These are phyloP conservation scores for Pristionchus pacificus DNA, from an alignment of 1,140 invertebrate species.

Conservation along the genomic window DNA sequence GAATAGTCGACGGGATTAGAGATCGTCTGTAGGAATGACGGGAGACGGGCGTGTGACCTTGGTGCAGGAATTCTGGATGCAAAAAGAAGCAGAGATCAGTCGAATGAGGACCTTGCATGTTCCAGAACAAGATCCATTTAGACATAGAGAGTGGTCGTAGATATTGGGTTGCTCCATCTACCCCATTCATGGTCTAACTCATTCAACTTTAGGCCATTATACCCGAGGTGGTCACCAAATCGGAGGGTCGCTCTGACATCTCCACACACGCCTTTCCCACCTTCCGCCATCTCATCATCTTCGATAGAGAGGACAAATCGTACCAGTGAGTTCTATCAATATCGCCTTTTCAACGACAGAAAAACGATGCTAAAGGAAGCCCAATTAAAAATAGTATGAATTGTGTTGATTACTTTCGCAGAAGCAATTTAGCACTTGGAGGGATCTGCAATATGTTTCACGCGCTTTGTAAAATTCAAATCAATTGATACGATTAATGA, in stretches of 20 bases:
- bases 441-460: not conserved
- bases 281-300: conserved; percentile 53
- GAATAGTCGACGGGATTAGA: no score
- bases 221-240: conserved; percentile 41
- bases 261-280: conserved; percentile 45
- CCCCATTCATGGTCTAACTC: no score
- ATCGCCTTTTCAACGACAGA: no score
- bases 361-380: no score
- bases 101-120: no score
- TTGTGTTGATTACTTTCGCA: not conserved
- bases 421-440: not conserved
- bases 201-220: conserved; percentile 48
- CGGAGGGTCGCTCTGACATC: conserved; percentile 41
- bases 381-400: not conserved
- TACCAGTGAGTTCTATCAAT: conserved; percentile 51
- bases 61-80: no score
- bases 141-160: no score
- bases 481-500: conserved; percentile 7
- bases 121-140: no score
- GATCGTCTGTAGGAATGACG: no score
- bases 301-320: conserved; percentile 46
- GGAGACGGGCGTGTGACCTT: no score
- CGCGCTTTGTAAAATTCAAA: conserved; percentile 9
- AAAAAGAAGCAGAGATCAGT: no score
- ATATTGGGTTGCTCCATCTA: no score